Base-by-base conservation (phyloP, 2,888 invertebrate species). In the Tortrix viridana region DNA sequence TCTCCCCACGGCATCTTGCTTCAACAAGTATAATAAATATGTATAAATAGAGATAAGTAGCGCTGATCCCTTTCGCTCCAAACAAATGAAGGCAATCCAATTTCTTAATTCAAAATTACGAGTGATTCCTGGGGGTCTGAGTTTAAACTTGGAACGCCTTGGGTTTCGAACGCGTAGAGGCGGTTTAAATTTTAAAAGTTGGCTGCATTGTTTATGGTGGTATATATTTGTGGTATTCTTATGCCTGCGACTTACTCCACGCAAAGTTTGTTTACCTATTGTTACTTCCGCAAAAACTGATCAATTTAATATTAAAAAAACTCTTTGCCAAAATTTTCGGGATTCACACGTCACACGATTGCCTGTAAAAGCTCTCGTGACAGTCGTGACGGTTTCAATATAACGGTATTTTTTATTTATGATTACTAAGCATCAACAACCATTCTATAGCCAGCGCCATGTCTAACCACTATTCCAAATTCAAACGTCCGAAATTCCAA, bases 31-130 rank as follows among this genome's bases (percentile, higher is more conserved):
- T 9, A 43, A 54, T n/a, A n/a, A n/a, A n/a, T n/a, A n/a, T n/a
- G 41, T 41, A n/a, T 60, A 43, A 38, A 53, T 18, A 16, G 38
- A 38, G 47, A 52, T 58, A 60, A 65, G 44, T 44, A 50, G 19
- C 46, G 19, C 60, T 37, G 61, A 61, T 61, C 61, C 61, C 49
- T 61, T 50, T 50, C 54, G 56, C 26, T 37, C 48, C 6, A 14
- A 54, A 60, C 76, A 74, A 73, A 70, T 69, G 74, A 72, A 69
- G 67, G 72, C 72, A 77, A 79, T 77, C 77, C 79, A 79, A 81
- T 81, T 81, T 81, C 78, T 78, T 80, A 79, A 81, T 81, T 81
- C 74, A 73, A 61, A 70, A 79, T 78, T 57, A 60, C 58, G 71
- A 71, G 75, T 72, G 74, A 16, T 41, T 41, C 73, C 72, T 70